Evolutionary conservation across 2,888 invertebrate genomes (phyloP), one percentile per base, ranked within the genome.

Genomic region (Tenthredo amoena): DNA sequence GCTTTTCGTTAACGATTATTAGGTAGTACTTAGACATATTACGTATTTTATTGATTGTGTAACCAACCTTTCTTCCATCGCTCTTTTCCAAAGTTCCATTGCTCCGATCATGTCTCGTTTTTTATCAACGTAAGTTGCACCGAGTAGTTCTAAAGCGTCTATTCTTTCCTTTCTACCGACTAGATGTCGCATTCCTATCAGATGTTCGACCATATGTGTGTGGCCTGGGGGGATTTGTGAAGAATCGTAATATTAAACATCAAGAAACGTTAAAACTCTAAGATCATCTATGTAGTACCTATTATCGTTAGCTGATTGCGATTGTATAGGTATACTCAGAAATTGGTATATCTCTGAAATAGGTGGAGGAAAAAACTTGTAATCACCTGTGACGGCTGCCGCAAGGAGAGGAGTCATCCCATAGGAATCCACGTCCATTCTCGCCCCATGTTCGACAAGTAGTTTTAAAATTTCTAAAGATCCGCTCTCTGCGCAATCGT

Each of bases 401-500:
- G 99, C 98, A 91, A 99, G 94, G 86, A 99, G 94, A 34, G 99
- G 99, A 68, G 99, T 99, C 97, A 99, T 98, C 87, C 98, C 99
- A 93, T 98, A 98, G 26, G 98, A 97, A 94, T 99, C 99, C 43
- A 97, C 97, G 92, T 98, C 98, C 97, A 99, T 98, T 71, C 96
- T 96, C 18, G 99, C 99, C 76, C 98, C 98, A 92, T 98, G 96
- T 68, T 96, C 96, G 55, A 99, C 94, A 87, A 99, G 95, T 93
- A 99, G 95, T 94, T 98, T 98, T 91, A 99, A 95, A 91, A 99
- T 98, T 91, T 98, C 98, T 87, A 99, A 94, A 62, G 98, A 98
- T 6, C 99, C 99, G 84, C 98, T 98, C 94, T 99, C 99, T 0
- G 99, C 99, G 92, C 99, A 99, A 92, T 99, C 99, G 94, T 99